phyloP scores from a whole-genome alignment of 2,113 vertebrate genomes.

The Agapornis roseicollis region DNA sequence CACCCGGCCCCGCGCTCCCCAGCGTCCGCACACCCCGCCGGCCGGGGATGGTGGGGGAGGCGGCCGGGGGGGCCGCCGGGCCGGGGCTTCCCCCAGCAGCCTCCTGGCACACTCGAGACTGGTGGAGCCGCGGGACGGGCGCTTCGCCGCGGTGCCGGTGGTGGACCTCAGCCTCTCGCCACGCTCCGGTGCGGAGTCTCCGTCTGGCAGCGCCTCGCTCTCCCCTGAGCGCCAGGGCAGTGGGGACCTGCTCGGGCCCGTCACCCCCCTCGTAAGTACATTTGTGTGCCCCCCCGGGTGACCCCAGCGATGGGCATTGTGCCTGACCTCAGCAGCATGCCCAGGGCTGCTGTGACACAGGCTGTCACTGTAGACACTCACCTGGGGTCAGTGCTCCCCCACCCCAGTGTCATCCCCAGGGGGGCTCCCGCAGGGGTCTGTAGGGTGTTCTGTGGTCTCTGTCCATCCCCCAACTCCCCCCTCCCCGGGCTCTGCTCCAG shows the following conservation, averaged over 20 bases:
- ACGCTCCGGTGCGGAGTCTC: conserved; percentile 70
- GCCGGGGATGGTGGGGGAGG: conserved; percentile 74
- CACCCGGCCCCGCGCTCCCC: conserved; percentile 65
- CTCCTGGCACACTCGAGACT: conserved; percentile 74
- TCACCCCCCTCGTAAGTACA: conserved; percentile 80
- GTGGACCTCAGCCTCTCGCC: conserved; percentile 93
- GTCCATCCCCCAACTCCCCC: fast-evolving
- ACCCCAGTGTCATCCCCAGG: background rate
- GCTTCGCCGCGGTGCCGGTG: conserved; percentile 76
- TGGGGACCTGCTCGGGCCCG: conserved; percentile 75
- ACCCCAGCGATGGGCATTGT: background rate
- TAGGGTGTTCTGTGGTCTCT: background rate
- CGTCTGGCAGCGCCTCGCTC: conserved; percentile 78
- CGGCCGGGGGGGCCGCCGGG: conserved; percentile 69
- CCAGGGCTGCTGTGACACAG: background rate
- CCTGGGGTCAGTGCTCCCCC: background rate
- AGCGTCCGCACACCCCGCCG: conserved; percentile 76
- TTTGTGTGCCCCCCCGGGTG: background rate
- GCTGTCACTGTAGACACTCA: background rate
- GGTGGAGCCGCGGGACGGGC: conserved; percentile 79
- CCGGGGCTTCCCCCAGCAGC: conserved; percentile 24
- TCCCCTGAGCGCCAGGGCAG: conserved; percentile 85
- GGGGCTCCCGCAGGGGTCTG: background rate
- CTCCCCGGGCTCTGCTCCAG: conserved; percentile 26
- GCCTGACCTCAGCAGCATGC: background rate